Percentiles rank a stretch among this genome's conserved stretches.
Conservation (phyloP, 2,888 invertebrate species). For the Ommatoiulus sabulosus region DNA sequence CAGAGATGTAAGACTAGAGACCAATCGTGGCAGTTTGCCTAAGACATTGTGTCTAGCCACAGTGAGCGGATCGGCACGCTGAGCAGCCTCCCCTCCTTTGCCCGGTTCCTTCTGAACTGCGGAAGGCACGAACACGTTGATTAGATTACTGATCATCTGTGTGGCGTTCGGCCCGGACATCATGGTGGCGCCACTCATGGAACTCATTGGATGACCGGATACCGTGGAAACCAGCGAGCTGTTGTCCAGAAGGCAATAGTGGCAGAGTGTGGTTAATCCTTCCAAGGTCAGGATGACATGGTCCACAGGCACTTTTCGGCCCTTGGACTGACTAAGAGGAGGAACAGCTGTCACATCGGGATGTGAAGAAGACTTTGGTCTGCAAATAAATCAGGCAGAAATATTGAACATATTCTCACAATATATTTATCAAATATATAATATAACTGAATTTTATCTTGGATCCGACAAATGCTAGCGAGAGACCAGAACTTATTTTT, state of each 20-base stretch:
- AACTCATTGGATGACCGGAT: conserved; percentile 64
- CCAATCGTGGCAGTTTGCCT: conserved; percentile 82
- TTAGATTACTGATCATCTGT: conserved; percentile 82
- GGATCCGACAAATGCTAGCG: no score
- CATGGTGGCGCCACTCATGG: conserved; percentile 64
- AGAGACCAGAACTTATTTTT: no score
- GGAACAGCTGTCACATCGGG: conserved; percentile 42
- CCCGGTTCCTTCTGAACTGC: conserved; percentile 64
- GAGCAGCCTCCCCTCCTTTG: conserved; percentile 63
- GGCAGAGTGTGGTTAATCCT: conserved; percentile 81
- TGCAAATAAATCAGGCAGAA: not conserved
- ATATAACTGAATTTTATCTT: no score
- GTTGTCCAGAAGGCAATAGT: conserved; percentile 80
- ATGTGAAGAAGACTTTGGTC: conserved; percentile 40
- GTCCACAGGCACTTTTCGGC: conserved; percentile 70
- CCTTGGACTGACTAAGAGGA: conserved; percentile 56
- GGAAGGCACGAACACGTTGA: conserved; percentile 81
- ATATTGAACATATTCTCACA: no score
- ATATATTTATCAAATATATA: no score
- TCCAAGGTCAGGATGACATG: conserved; percentile 83
- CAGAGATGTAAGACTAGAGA: conserved; percentile 81
- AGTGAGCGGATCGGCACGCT: conserved; percentile 68
- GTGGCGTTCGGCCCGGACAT: conserved; percentile 68
- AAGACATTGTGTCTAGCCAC: conserved; percentile 80
- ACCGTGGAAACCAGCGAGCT: conserved; percentile 64